Percentiles rank a stretch among this genome's conserved stretches.
Conservation (phyloP, 2,113 vertebrate genomes). For the Heterotilapia buettikoferi region DNA sequence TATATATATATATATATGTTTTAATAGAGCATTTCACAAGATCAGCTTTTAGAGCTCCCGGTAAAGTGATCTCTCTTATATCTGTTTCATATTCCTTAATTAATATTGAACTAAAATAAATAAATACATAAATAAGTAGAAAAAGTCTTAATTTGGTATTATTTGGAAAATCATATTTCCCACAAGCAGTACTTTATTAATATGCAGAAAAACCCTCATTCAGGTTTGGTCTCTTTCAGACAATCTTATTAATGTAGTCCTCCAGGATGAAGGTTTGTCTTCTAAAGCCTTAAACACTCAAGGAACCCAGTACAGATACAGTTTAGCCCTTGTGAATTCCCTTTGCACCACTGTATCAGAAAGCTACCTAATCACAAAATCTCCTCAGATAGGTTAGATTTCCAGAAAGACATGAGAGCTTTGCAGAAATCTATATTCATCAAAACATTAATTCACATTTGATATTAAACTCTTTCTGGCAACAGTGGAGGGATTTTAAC, state of each 20-base stretch:
- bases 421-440: neutral
- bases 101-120: neutral
- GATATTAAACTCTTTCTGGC: neutral
- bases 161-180: neutral
- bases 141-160: neutral
- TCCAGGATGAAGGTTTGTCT: neutral
- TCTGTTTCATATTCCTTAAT: neutral
- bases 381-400: neutral
- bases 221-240: neutral
- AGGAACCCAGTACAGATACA: neutral
- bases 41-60: neutral
- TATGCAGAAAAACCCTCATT: neutral
- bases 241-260: neutral
- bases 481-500: neutral
- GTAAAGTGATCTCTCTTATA: neutral
- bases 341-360: neutral
- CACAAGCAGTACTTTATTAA: neutral
- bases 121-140: neutral
- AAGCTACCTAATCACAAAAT: neutral
- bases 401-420: neutral
- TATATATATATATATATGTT: neutral
- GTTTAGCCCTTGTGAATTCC: neutral
- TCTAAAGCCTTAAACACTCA: neutral
- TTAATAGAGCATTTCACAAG: neutral
- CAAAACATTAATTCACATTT: neutral